Evolutionary conservation across 1,140 invertebrate genomes (phyloP), one percentile per base, ranked within the genome.

Genomic region (Hylaeus volcanicus): DNA sequence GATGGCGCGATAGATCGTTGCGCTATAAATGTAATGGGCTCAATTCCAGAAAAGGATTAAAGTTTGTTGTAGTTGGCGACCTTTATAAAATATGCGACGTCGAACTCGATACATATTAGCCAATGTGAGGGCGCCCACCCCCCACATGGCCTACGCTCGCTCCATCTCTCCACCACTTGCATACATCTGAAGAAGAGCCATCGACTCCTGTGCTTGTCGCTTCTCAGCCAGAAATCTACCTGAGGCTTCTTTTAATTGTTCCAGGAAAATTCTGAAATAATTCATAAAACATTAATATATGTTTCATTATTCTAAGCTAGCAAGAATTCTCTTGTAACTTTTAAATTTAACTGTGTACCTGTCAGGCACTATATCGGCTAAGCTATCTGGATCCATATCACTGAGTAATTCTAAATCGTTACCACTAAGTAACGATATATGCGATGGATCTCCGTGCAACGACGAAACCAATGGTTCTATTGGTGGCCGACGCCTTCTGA

Each of bases 311-410:
- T 53, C 15, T 39, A 2, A n/a, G 39, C 12, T 45, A 53, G 26
- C 26, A 26, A 26, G 26, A 26, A 26, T 26, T 26, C 26, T 26
- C 26, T 26, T 71, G 11, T 14, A 4, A 53, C 1, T 12, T 56
- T 37, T 1, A 84, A 69, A n/a, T 63, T 26, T 63, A 81, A 41
- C 68, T 60, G 77, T 84, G 56, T 95, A 96, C 92, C 95, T 96
- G 87, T 96, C 96, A 55, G 96, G 96, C 15, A 96, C 94, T 85
- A 97, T 96, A 89, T 97, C 96, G 65, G 95, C 95, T 82, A 97
- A 92, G 82, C 96, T 97, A 77, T 97, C 96, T 43, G 96, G 96
- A 93, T 97, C 96, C 96, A 97, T 97, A 88, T 97, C 96, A 81
- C 96, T 97, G 5, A 97, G 92, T 3, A 97, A 93, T 91, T 97